phyloP scores from a whole-genome alignment of 2,113 vertebrate species.

The Chlorocebus sabaeus region DNA sequence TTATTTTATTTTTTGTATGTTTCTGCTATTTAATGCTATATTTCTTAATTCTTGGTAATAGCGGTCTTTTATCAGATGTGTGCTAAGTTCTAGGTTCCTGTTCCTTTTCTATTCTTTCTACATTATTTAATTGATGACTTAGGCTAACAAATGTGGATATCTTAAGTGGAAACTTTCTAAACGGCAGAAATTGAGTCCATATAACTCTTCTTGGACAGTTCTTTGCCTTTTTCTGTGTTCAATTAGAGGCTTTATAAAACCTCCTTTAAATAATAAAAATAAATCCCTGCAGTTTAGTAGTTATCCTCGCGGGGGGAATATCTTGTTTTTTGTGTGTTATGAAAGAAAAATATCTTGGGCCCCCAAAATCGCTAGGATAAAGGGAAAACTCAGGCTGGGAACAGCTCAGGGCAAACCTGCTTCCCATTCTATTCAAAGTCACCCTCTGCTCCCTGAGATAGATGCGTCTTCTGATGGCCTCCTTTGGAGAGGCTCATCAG shows the following conservation, averaged over 20 bases:
- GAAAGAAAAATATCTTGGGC: too few relatives aligned
- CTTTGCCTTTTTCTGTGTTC: neutral
- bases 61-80: neutral
- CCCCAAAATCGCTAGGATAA: too few relatives aligned
- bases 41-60: neutral
- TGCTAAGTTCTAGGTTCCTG: neutral
- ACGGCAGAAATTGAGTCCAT: neutral
- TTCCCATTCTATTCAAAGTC: too few relatives aligned
- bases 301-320: neutral
- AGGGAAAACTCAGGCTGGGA: too few relatives aligned
- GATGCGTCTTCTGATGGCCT: too few relatives aligned
- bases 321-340: neutral
- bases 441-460: too few relatives aligned
- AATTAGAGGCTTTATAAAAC: neutral
- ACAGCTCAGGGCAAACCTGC: too few relatives aligned
- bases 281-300: neutral
- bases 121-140: neutral
- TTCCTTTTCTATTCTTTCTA: neutral
- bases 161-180: neutral
- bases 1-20: too few relatives aligned
- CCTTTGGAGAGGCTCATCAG: too few relatives aligned
- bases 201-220: neutral
- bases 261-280: neutral
- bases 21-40: neutral
- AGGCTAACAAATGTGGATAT: neutral